Conservation (phyloP, 2,888 invertebrate species). For the Ceramica pisi region DNA sequence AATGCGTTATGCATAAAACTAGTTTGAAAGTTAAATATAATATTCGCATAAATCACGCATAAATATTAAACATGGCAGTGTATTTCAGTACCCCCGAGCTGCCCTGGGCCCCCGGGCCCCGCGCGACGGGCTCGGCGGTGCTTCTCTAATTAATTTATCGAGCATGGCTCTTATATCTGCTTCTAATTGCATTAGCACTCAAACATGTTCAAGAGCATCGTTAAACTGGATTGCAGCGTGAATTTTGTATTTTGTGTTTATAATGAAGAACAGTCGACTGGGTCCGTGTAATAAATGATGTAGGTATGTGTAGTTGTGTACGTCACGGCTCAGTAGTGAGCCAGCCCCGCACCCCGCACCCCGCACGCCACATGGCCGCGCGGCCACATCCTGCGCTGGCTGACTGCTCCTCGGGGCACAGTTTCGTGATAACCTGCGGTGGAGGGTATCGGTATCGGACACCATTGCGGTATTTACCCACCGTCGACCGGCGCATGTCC, state of each 20-base stretch:
- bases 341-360: slow-evolving; percentile 7
- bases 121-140: slow-evolving; percentile 1
- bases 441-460: slow-evolving; percentile 52
- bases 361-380: background rate
- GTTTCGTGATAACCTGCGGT: slow-evolving; percentile 53
- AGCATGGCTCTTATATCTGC: slow-evolving; percentile 59
- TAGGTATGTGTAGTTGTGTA: background rate
- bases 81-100: slow-evolving; percentile 32
- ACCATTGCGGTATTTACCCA: slow-evolving; percentile 29
- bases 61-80: slow-evolving; percentile 41
- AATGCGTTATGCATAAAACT: slow-evolving; percentile 54
- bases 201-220: slow-evolving; percentile 53
- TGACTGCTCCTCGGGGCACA: background rate
- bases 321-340: slow-evolving; percentile 21
- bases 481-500: slow-evolving; percentile 18
- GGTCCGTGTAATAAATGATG: slow-evolving; percentile 27
- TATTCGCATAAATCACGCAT: slow-evolving; percentile 54
- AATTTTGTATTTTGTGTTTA: slow-evolving; percentile 53
- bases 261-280: slow-evolving; percentile 47
- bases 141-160: slow-evolving; percentile 59
- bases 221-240: slow-evolving; percentile 52
- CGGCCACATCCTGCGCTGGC: slow-evolving; percentile 41
- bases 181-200: slow-evolving; percentile 62
- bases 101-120: background rate
- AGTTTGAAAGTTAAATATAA: slow-evolving; percentile 57